These are phyloP conservation scores for Drosophila setosimentum DNA, from an alignment of 2,888 invertebrate species.

Conservation along the genomic window DNA sequence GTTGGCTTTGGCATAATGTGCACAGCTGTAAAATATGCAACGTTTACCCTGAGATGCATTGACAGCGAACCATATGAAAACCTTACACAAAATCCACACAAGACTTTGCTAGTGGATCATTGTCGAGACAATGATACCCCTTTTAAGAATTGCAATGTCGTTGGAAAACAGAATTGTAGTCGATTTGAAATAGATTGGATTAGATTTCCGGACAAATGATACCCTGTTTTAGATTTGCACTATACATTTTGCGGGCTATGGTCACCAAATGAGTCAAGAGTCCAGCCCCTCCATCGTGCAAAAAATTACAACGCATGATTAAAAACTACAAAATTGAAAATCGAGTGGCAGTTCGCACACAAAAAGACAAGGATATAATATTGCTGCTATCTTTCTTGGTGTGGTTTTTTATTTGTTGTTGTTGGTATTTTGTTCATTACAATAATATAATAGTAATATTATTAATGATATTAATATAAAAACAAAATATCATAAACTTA, in stretches of 20 bases:
- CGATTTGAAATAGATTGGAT: neutral
- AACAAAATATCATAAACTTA: no score
- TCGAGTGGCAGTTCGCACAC: neutral
- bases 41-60: constrained; percentile 41
- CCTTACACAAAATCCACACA: constrained; percentile 14
- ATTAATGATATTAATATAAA: no score
- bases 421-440: no score
- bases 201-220: neutral
- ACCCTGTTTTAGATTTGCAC: neutral
- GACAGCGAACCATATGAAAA: constrained; percentile 35
- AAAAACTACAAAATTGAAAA: neutral
- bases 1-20: constrained; percentile 54
- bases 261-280: neutral
- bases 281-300: neutral
- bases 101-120: constrained; percentile 8
- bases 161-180: neutral
- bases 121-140: neutral
- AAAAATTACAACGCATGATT: neutral
- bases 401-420: no score
- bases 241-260: neutral
- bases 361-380: neutral
- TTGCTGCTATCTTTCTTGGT: neutral
- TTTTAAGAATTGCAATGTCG: neutral
- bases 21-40: constrained; percentile 63
- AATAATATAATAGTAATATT: no score